Evolutionary conservation across 2,888 invertebrate genomes (phyloP).

Genomic region (Lepidocyrtinus sp.): DNA sequence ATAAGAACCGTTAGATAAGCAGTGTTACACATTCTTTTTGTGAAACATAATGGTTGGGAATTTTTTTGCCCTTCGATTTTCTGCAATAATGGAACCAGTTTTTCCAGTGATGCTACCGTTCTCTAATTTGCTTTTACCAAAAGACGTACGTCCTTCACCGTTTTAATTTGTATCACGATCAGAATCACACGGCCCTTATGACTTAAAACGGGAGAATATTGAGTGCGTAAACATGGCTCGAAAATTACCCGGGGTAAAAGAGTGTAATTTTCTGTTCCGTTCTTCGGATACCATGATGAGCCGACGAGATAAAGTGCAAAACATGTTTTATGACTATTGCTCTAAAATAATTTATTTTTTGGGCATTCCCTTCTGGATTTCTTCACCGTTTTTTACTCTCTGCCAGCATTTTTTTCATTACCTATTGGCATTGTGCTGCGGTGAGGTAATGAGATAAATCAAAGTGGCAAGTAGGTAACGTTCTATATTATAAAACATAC

Average conservation of each 20-base stretch:
- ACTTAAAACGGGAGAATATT: not conserved
- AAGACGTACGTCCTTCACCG: constrained; percentile 27
- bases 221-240: not conserved
- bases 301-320: no score
- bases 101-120: constrained; percentile 50
- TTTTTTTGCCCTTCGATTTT: constrained; percentile 25
- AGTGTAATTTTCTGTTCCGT: not conserved
- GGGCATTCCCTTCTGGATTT: no score
- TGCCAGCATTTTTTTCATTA: no score
- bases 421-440: not conserved
- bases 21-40: not conserved
- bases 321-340: no score
- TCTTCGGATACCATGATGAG: no score
- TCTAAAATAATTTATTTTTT: constrained; percentile 6
- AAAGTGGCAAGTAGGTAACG: not conserved
- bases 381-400: no score
- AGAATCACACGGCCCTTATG: not conserved
- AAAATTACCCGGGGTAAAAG: not conserved
- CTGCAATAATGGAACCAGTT: constrained; percentile 39
- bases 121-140: constrained; percentile 30
- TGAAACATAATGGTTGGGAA: constrained; percentile 7
- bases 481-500: not conserved
- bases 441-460: not conserved
- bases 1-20: constrained; percentile 30
- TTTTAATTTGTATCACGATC: constrained; percentile 32